A percentile compares a stretch with the other conserved stretches of the same genome.
Evolutionary conservation across 1,140 invertebrate genomes (phyloP).

Genomic region (Onthophagus taurus): DNA sequence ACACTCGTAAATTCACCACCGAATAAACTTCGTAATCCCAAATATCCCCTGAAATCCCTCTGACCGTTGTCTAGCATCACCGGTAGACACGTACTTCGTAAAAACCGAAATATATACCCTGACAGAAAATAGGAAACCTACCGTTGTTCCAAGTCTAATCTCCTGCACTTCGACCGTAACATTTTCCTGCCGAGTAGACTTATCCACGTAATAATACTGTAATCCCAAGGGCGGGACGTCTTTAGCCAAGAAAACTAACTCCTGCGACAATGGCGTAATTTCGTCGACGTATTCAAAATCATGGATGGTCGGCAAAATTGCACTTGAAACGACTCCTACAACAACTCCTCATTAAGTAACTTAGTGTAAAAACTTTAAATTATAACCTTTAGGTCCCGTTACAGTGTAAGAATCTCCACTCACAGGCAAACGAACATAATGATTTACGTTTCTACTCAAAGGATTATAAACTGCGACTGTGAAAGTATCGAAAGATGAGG

Average conservation of each 20-base stretch:
- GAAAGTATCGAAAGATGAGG: slow-evolving; percentile 47
- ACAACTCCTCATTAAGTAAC: background rate
- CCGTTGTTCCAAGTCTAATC: too few species aligned
- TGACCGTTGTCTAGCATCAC: too few species aligned
- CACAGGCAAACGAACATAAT: slow-evolving; percentile 62
- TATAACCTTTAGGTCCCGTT: slow-evolving; percentile 27
- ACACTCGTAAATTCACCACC: too few species aligned
- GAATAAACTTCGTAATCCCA: too few species aligned
- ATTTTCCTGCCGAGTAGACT: too few species aligned
- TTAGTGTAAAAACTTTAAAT: background rate
- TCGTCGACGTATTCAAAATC: slow-evolving; percentile 13
- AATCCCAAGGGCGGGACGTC: slow-evolving; percentile 56
- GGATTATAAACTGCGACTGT: slow-evolving; percentile 70
- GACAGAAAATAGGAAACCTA: too few species aligned
- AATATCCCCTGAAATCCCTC: too few species aligned
- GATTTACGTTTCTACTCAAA: slow-evolving; percentile 47
- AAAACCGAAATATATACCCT: too few species aligned
- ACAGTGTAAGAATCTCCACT: slow-evolving; percentile 48
- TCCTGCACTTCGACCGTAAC: too few species aligned
- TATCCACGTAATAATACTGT: slow-evolving; percentile 46
- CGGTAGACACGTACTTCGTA: too few species aligned
- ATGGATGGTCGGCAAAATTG: slow-evolving; percentile 14
- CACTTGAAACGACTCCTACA: slow-evolving; percentile 6
- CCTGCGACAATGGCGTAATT: slow-evolving; percentile 33
- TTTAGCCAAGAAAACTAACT: slow-evolving; percentile 55